Conservation (phyloP, 2,113 vertebrate genomes). For the Sus scrofa region T2T-Sscrofa CM000824.6:208758501-208759000, state of each 20-base stretch:
- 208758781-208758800: too few species aligned
- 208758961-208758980: background rate
- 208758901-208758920: background rate
- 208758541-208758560: background rate
- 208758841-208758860: too few species aligned
- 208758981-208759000: background rate
- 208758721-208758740: background rate
- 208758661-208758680: background rate
- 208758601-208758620: background rate
- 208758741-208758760: background rate
- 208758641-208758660: background rate
- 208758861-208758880: too few species aligned
- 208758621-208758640: background rate
- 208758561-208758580: background rate
- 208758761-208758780: background rate
- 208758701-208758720: background rate
- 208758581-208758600: background rate
- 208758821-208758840: too few species aligned
- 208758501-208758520: background rate
- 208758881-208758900: too few species aligned
- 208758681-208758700: background rate
- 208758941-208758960: background rate
- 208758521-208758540: background rate
- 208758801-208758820: too few species aligned
- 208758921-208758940: background rate